A percentile compares a stretch with the other conserved stretches of the same genome.
Evolutionary conservation across 2,113 vertebrate species (phyloP).

Genomic region (Microtus montanus): DNA sequence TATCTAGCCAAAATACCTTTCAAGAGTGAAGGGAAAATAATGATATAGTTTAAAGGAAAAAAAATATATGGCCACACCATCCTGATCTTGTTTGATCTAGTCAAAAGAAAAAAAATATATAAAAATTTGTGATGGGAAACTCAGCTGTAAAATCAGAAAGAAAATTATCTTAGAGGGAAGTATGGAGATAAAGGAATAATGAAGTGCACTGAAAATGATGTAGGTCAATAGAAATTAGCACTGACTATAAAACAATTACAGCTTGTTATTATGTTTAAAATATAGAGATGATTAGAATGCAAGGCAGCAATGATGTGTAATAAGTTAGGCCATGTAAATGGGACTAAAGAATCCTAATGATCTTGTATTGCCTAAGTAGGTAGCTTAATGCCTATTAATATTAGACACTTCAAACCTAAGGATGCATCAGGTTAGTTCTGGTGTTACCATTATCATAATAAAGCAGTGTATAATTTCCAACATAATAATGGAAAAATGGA

Average conservation of each 20-base stretch:
- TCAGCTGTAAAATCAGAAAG: background rate
- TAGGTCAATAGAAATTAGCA: constrained; percentile 10
- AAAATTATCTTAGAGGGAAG: background rate
- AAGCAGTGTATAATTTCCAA: constrained; percentile 17
- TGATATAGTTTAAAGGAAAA: background rate
- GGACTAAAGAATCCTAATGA: background rate
- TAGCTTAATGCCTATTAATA: constrained; percentile 14
- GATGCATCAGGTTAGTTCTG: constrained; percentile 24
- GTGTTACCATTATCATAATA: background rate
- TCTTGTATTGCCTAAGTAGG: background rate
- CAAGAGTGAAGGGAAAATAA: background rate
- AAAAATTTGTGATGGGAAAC: background rate
- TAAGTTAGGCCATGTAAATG: background rate
- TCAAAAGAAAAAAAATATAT: background rate
- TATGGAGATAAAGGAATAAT: background rate
- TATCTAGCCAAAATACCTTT: constrained; percentile 25
- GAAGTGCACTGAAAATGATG: background rate
- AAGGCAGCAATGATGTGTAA: background rate
- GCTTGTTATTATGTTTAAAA: constrained; percentile 37
- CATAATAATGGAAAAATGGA: background rate
- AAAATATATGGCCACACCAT: background rate
- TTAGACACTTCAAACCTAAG: background rate
- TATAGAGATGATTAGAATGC: constrained; percentile 5
- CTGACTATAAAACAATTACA: constrained; percentile 8
- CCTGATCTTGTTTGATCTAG: background rate